Evolutionary conservation across 1,140 invertebrate genomes (phyloP).

Genomic region (Micrasema minimum): DNA sequence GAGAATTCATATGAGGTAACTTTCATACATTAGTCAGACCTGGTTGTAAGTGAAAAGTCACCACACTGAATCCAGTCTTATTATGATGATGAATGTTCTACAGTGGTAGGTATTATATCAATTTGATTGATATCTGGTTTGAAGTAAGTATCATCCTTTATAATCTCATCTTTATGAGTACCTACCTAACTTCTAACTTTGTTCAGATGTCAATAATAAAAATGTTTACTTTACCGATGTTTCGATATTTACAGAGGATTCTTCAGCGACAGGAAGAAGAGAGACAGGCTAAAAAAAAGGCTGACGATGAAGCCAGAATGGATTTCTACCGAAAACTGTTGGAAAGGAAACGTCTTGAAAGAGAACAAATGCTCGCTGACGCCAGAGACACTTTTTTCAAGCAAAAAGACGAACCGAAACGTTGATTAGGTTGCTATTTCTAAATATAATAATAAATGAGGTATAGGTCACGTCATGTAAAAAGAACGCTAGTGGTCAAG

Average conservation of each 20-base stretch:
- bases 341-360: slow-evolving; percentile 57
- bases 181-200: no score
- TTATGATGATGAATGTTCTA: no score
- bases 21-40: no score
- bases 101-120: no score
- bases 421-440: slow-evolving; percentile 56
- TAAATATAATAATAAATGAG: no score
- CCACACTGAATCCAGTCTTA: not conserved
- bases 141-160: no score
- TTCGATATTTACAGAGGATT: slow-evolving; percentile 58
- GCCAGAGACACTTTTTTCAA: slow-evolving; percentile 63
- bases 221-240: no score
- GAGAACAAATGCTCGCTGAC: slow-evolving; percentile 58
- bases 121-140: no score
- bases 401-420: slow-evolving; percentile 62
- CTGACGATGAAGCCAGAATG: slow-evolving; percentile 57
- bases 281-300: slow-evolving; percentile 57
- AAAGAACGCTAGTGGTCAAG: no score
- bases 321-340: slow-evolving; percentile 62
- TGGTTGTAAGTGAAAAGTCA: not conserved
- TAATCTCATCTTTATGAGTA: no score
- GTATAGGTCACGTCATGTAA: no score
- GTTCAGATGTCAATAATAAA: no score
- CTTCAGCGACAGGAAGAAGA: slow-evolving; percentile 62
- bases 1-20: slow-evolving; percentile 61